Conservation (phyloP, 2,888 invertebrate genomes). For the Thymelicus lineola region DNA sequence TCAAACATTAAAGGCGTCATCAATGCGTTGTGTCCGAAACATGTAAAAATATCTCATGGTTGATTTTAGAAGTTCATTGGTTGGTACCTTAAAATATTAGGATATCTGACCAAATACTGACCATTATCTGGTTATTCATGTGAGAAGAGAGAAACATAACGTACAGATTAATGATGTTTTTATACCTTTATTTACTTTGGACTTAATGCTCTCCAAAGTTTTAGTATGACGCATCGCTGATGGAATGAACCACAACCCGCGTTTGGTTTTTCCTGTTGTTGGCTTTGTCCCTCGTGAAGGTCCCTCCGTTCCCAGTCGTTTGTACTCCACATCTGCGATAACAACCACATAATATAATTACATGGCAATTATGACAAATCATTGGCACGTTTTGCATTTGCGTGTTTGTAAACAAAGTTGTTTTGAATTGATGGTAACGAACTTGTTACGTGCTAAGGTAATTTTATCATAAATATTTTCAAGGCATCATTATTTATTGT, state of each 20-base stretch:
- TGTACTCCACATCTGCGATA: conserved; percentile 78
- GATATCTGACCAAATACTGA: too few species aligned
- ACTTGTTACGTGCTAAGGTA: too few species aligned
- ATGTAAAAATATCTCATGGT: neutral
- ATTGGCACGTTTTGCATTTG: neutral
- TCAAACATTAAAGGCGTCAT: too few species aligned
- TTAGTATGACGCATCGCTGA: conserved; percentile 79
- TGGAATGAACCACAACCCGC: conserved; percentile 82
- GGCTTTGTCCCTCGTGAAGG: conserved; percentile 59
- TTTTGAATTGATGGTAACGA: neutral
- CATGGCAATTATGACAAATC: neutral
- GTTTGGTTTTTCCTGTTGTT: conserved; percentile 65
- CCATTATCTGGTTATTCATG: too few species aligned
- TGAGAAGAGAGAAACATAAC: too few species aligned
- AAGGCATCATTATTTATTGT: too few species aligned
- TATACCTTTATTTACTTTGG: conserved; percentile 76
- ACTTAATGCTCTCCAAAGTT: conserved; percentile 79
- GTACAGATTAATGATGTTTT: neutral
- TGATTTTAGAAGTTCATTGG: too few species aligned
- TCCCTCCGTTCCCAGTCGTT: conserved; percentile 71
- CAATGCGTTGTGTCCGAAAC: too few species aligned
- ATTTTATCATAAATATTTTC: too few species aligned
- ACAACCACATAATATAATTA: neutral
- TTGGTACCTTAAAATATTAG: too few species aligned
- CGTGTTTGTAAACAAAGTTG: conserved; percentile 1